Base-by-base conservation (phyloP, 2,888 invertebrate species). In the Tenodera sinensis region DNA sequence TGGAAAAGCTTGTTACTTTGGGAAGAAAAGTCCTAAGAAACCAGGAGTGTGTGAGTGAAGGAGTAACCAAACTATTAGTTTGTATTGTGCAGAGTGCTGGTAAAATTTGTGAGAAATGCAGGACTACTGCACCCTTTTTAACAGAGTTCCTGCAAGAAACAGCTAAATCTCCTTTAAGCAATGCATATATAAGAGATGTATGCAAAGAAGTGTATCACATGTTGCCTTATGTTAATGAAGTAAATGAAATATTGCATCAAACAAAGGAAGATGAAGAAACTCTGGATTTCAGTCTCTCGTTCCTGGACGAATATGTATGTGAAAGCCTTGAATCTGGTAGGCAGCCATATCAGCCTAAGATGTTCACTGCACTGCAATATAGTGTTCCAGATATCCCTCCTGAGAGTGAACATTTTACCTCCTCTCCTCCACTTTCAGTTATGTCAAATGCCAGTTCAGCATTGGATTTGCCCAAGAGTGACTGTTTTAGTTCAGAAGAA, bases 281-380 rank as follows among this genome's bases (percentile, higher is more conserved):
- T 27, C 34, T 87, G 14, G 89, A 89, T 28, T 89, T 88, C 27
- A 89, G 88, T 47, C 83, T 89, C n/a, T 88, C 89, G 20, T 89
- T 89, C n/a, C 25, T 89, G 25, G 89, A 89, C 54, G 42, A 83
- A 71, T 89, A 47, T 88, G 88, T 89, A 7, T 88, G 88, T 30
- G 28, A 85, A 28, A 85, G 85, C 86, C 42, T 89, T 14, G 83
- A 84, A 81, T 42, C 15, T 81, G 85, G 88, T 28, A 85, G 20
- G 15, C 4, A n/a, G n/a, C 88, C 86, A 2, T 89, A 88, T 42
- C 87, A 83, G 14, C 88, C 86, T 15, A 85, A 89, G 47, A 83
- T 54, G 34, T 34, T 87, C 34, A 71, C 28, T 28, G 14, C 28
- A 20, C 28, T 81, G 30, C 28, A 7, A 34, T 47, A 42, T 8